Conservation (phyloP, 2,888 invertebrate species). For the Erebia palarica region DNA sequence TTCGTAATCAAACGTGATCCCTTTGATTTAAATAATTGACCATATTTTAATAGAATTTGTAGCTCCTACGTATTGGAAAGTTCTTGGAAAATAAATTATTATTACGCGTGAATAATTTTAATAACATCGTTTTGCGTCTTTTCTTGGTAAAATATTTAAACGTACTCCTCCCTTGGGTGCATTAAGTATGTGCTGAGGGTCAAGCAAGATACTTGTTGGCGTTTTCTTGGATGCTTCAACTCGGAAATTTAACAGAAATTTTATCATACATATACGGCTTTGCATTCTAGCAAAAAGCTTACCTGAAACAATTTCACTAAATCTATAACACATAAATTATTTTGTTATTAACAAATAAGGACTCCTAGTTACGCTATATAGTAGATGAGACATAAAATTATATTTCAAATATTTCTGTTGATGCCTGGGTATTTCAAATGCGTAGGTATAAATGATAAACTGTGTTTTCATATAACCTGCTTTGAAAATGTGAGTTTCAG, state of each 20-base stretch:
- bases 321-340: background rate
- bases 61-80: too few species aligned
- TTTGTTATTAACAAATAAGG: too few species aligned
- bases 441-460: too few species aligned
- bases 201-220: background rate
- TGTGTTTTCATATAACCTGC: too few species aligned
- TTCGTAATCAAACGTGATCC: too few species aligned
- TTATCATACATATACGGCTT: slow-evolving; percentile 1
- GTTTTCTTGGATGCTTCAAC: background rate
- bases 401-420: too few species aligned
- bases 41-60: too few species aligned
- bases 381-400: background rate
- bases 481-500: too few species aligned
- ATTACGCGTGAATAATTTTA: background rate
- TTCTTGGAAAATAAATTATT: too few species aligned
- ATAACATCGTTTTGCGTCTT: background rate
- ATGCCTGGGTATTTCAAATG: too few species aligned
- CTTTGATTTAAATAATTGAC: too few species aligned
- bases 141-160: background rate
- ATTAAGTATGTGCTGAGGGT: background rate
- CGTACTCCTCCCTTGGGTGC: background rate
- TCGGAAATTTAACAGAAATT: background rate
- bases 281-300: background rate
- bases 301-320: slow-evolving; percentile 3
- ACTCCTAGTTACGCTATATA: too few species aligned